A percentile compares a stretch with the other conserved stretches of the same genome.
Evolutionary conservation across 64 coral and sea anemone genomes (phyloP).

Genomic region (Platygyra sinensis): DNA sequence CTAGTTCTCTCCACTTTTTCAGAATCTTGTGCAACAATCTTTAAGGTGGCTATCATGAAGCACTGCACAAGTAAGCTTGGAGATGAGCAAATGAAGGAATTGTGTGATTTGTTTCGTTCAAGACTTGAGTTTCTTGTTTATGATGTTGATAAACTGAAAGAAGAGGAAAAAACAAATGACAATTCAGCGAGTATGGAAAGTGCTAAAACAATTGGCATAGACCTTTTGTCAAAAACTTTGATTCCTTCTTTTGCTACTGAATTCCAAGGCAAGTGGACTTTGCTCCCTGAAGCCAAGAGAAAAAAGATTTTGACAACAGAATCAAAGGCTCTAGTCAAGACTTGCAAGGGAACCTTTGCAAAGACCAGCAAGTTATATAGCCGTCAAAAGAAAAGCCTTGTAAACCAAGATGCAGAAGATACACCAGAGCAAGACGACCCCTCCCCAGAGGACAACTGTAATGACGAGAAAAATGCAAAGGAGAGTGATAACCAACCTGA

Average conservation of each 20-base stretch:
- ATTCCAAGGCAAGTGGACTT: conserved; percentile 39
- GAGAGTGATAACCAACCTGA: neutral
- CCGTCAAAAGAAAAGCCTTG: conserved; percentile 9
- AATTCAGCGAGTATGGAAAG: neutral
- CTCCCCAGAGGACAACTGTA: neutral
- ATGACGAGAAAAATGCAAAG: neutral
- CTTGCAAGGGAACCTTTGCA: conserved; percentile 26
- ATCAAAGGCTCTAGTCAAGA: conserved; percentile 19
- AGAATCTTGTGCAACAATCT: neutral
- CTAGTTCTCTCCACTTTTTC: neutral
- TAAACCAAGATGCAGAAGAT: neutral
- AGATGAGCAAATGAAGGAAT: neutral
- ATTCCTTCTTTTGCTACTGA: conserved; percentile 34
- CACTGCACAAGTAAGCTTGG: conserved; percentile 13
- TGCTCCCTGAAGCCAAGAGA: conserved; percentile 26
- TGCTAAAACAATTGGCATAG: neutral
- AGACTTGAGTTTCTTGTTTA: neutral
- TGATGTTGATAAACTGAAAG: neutral
- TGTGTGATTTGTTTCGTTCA: neutral
- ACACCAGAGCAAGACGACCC: neutral
- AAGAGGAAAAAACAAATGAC: neutral
- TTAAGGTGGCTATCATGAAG: conserved; percentile 13
- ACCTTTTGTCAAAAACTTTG: conserved; percentile 41
- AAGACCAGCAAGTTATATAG: conserved; percentile 18
- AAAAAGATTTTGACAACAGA: conserved; percentile 37